A percentile compares a stretch with the other conserved stretches of the same genome.
Conservation (phyloP, 2,888 invertebrate genomes). For the Dorcus parallelipipedus region DNA sequence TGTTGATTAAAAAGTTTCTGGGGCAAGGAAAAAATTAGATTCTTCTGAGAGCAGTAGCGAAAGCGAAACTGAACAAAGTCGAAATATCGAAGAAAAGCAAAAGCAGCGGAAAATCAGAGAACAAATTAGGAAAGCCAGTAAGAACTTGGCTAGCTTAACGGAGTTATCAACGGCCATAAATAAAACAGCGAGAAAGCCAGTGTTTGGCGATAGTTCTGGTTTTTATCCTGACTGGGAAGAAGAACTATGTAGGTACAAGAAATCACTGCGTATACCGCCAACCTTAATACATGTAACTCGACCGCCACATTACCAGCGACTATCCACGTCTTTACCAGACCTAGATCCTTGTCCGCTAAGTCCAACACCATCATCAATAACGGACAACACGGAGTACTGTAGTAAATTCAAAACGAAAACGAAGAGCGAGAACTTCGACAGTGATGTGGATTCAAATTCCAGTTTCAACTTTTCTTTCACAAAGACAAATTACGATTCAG, state of each 20-base stretch:
- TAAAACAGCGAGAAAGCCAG: conserved; percentile 54
- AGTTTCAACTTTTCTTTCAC: conserved; percentile 56
- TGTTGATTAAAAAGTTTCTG: conserved; percentile 13
- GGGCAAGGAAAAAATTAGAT: conserved; percentile 17
- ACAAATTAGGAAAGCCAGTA: conserved; percentile 31
- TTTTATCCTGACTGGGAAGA: conserved; percentile 81
- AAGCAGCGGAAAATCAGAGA: conserved; percentile 39
- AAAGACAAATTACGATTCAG: conserved; percentile 63
- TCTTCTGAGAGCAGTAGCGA: conserved; percentile 44
- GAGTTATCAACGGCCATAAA: conserved; percentile 21
- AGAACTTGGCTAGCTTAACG: conserved; percentile 3
- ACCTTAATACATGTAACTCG: conserved; percentile 76
- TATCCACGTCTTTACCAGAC: conserved; percentile 75
- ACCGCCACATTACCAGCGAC: conserved; percentile 63
- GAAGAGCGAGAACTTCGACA: conserved; percentile 52
- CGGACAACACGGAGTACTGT: conserved; percentile 49
- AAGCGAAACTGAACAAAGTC: conserved; percentile 35
- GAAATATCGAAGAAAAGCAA: conserved; percentile 27
- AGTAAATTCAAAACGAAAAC: conserved; percentile 36
- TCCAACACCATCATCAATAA: conserved; percentile 64
- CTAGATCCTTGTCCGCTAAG: conserved; percentile 71
- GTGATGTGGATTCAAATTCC: conserved; percentile 66
- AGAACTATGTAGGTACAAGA: conserved; percentile 77
- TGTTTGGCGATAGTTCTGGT: conserved; percentile 67
- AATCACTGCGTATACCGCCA: conserved; percentile 77